phyloP scores from a whole-genome alignment of 1,140 invertebrate species.

The Drosophila kanapiae region DNA sequence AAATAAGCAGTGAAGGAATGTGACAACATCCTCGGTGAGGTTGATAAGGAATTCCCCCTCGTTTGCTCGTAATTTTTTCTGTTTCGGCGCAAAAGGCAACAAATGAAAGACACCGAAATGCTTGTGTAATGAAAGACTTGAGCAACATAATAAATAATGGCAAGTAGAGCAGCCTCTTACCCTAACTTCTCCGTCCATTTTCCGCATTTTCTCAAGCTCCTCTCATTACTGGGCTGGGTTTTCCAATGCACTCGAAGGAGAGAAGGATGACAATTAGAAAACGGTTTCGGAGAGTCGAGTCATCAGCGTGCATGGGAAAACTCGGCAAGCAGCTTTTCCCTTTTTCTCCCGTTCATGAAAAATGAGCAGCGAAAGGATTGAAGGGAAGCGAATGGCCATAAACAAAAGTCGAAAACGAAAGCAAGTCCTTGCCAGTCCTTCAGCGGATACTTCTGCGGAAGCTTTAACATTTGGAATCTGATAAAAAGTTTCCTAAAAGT shows the following conservation, averaged over 20 bases:
- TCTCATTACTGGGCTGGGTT: conserved; percentile 42
- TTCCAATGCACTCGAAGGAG: conserved; percentile 37
- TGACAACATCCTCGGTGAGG: conserved; percentile 45
- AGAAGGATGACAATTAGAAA: conserved; percentile 58
- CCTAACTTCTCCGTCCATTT: neutral
- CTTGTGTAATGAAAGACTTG: conserved; percentile 80
- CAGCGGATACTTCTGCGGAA: neutral
- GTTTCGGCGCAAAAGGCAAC: conserved; percentile 57
- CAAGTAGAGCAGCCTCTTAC: conserved; percentile 50
- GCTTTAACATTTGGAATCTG: conserved; percentile 10
- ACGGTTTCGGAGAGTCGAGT: conserved; percentile 39
- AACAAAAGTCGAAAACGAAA: conserved; percentile 23
- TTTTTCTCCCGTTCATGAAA: conserved; percentile 25
- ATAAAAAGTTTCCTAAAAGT: conserved; percentile 16
- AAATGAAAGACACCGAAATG: conserved; percentile 77
- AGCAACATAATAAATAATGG: conserved; percentile 83
- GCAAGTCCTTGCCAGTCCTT: neutral
- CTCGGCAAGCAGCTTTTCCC: conserved; percentile 19
- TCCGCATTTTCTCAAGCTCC: conserved; percentile 24
- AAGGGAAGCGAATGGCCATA: conserved; percentile 1
- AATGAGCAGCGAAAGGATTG: conserved; percentile 39
- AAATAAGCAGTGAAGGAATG: conserved; percentile 73
- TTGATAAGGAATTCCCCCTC: conserved; percentile 45
- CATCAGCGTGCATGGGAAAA: conserved; percentile 21
- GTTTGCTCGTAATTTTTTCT: conserved; percentile 21